A percentile compares a stretch with the other conserved stretches of the same genome.
These are phyloP conservation scores for Ladona fulva DNA, from an alignment of 1,140 invertebrate genomes.

Conservation along the genomic window DNA sequence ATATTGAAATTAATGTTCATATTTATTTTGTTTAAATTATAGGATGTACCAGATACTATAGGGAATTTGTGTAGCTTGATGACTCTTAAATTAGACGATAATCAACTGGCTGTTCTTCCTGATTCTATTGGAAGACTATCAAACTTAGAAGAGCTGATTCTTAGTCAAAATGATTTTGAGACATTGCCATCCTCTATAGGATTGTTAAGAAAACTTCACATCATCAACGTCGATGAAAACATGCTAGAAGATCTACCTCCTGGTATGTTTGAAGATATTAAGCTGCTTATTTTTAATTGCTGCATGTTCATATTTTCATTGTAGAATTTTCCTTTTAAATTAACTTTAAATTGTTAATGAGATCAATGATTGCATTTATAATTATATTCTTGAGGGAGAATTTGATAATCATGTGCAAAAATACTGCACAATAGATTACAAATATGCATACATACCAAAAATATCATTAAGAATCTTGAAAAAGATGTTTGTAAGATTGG, in stretches of 20 bases:
- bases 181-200: slow-evolving; percentile 77
- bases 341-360: too few relatives aligned
- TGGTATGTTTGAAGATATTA: slow-evolving; percentile 36
- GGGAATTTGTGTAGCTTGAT: slow-evolving; percentile 72
- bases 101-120: slow-evolving; percentile 72
- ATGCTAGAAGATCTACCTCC: slow-evolving; percentile 66
- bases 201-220: slow-evolving; percentile 72
- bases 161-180: slow-evolving; percentile 76
- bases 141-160: slow-evolving; percentile 78
- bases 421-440: too few relatives aligned
- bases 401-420: too few relatives aligned
- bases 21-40: slow-evolving; percentile 20
- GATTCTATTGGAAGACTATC: slow-evolving; percentile 67
- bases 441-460: too few relatives aligned
- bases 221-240: slow-evolving; percentile 84
- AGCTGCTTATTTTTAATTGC: too few relatives aligned
- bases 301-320: too few relatives aligned
- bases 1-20: slow-evolving; percentile 14
- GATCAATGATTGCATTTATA: too few relatives aligned
- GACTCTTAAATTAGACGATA: slow-evolving; percentile 81
- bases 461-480: too few relatives aligned
- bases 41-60: slow-evolving; percentile 65
- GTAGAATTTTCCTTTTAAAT: too few relatives aligned
- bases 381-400: too few relatives aligned
- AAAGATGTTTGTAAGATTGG: too few relatives aligned